A percentile compares a stretch with the other conserved stretches of the same genome.
These are phyloP conservation scores for Lophius americanus DNA, from an alignment of 2,797 vertebrate species.

Conservation along the genomic window DNA sequence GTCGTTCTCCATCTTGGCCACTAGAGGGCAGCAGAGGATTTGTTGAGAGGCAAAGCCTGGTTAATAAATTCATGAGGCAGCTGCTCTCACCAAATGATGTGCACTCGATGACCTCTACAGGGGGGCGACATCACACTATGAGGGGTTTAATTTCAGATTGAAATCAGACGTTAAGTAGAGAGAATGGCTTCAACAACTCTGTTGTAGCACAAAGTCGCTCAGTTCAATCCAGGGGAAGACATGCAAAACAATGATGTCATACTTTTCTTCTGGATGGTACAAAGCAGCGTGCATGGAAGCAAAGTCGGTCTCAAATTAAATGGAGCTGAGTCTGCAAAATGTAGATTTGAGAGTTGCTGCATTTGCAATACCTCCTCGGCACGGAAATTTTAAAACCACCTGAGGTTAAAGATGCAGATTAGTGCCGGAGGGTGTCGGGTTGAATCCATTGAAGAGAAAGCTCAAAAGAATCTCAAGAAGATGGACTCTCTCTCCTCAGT, in stretches of 20 bases:
- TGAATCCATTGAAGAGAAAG: constrained; percentile 26
- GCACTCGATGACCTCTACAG: constrained; percentile 70
- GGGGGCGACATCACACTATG: constrained; percentile 43
- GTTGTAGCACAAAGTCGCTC: constrained; percentile 28
- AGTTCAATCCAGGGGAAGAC: constrained; percentile 13
- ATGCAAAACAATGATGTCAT: constrained; percentile 68
- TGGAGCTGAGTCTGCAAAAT: constrained; percentile 61
- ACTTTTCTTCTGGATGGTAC: constrained; percentile 49
- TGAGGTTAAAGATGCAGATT: constrained; percentile 32
- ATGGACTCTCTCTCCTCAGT: too few species aligned
- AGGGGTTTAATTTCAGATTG: constrained; percentile 47
- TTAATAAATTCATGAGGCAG: constrained; percentile 41
- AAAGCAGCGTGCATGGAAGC: constrained; percentile 38
- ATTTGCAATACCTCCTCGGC: constrained; percentile 58
- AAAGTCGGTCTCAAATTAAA: constrained; percentile 50
- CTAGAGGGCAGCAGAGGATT: constrained; percentile 67
- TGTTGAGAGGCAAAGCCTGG: background rate
- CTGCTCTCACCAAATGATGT: constrained; percentile 50
- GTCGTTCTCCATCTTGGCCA: constrained; percentile 34
- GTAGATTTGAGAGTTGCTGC: constrained; percentile 65
- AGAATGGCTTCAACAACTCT: constrained; percentile 24
- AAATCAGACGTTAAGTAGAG: constrained; percentile 22
- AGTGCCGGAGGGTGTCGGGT: constrained; percentile 37
- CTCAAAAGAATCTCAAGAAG: too few species aligned
- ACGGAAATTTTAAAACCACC: constrained; percentile 32